Base-by-base conservation (phyloP, 1,140 invertebrate species). In the Antheraea mylitta region DNA sequence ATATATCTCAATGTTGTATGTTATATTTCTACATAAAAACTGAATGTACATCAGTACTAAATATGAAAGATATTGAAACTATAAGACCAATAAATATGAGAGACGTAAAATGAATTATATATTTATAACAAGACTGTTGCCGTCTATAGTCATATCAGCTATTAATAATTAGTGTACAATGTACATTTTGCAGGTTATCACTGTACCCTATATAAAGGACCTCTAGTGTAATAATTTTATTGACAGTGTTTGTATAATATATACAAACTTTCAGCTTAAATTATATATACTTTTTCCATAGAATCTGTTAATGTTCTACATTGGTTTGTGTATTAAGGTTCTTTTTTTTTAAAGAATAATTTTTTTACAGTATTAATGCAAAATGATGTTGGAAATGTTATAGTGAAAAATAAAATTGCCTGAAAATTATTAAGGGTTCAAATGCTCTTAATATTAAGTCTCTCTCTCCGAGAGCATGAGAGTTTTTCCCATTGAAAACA, bases 81-180 rank as follows among this genome's bases (percentile, higher is more conserved):
- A 53, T 16, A 13, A 53, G 6, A 16, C 1, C 1, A 6, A 53
- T 53, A 53, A 53, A 16, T 2, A 53, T 53, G 45, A 53, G 45
- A 53, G 16, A 53, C 16, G 45, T 9, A 13, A 53, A 53, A 53
- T 16, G 16, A 53, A 53, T 13, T 16, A 6, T 6, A 9, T 53
- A 13, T 53, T 53, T 53, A 53, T 53, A 13, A 53, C 45, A 53
- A 53, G 45, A 53, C 16, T 53, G 45, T 53, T 53, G 16, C 45
- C 16, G 45, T 53, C 45, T 53, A 53, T n/a, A 53, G 45, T 53
- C 45, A 53, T 53, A 53, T 53, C 45, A 53, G 45, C 16, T 53
- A 11, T 53, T 11, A 53, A 53, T 53, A 53, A 53, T 53, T 53
- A 53, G 45, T n/a, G 45, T 53, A 53, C 45, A 53, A 53, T 53